Base-by-base conservation (phyloP, 2,113 vertebrate species). In the Plecturocebus donacophilus region DNA sequence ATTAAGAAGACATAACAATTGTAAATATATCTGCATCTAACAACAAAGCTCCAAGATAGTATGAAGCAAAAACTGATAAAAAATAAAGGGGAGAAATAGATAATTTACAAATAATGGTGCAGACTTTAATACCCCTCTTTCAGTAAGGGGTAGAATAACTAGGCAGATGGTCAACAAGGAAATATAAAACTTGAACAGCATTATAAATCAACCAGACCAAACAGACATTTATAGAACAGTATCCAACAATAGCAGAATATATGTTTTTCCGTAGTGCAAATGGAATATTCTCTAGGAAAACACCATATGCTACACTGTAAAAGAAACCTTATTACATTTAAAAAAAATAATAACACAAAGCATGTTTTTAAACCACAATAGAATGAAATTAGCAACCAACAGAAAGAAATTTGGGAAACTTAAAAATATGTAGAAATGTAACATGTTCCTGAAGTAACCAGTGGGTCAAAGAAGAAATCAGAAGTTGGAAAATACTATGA, bases 271-370 rank as follows among this genome's bases (percentile, higher is more conserved):
- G 40, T 87, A 76, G 58, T 73, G 6, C 81, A 73, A 16, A 10
- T n/a, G 12, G 6, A 96, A 82, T 21, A 58, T 87, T 94, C 75
- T 83, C 58, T 30, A 58, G 58, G 68, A 21, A 81, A 76, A n/a
- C 27, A 30, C 35, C 56, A 76, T 71, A 70, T 96, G 52, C 6
- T 61, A 85, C 30, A 6, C 42, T 73, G 21, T 90, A 64, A 35
- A 90, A 73, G 70, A 68, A 49, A 56, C 40, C 49, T n/a, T 20
- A 52, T 49, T 70, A 61, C 9, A 32, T 83, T 87, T 58, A 52
- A 82, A 91, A 87, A 87, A 40, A 54, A 73, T 87, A 54, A 73
- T 87, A 49, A 92, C 64, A 95, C 27, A 66, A 73, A 86, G 32
- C 30, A 64, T 90, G 38, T 35, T 86, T 86, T 87, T 45, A 90